phyloP scores from a whole-genome alignment of 1,140 invertebrate genomes.

The Luehdorfia chinensis region DNA sequence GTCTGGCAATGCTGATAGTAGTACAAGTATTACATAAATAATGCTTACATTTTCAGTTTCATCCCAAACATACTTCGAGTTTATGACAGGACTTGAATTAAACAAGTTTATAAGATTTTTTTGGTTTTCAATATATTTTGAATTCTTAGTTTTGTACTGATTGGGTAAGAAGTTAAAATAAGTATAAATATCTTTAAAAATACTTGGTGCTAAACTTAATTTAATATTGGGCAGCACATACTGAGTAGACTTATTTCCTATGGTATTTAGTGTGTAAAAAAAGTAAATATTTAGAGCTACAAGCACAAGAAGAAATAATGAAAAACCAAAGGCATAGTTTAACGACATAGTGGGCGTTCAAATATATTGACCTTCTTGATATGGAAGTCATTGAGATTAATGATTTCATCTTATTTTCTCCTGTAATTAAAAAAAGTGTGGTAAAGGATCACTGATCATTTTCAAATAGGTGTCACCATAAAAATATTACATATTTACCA shows the following conservation, averaged over 20 bases:
- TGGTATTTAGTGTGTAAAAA: conserved; percentile 55
- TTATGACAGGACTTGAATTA: conserved; percentile 35
- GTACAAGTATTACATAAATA: too few species aligned
- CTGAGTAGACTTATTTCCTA: conserved; percentile 34
- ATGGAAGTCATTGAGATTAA: neutral
- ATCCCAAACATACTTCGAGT: conserved; percentile 39
- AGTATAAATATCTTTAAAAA: conserved; percentile 59
- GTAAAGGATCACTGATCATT: too few species aligned
- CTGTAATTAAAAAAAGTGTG: too few species aligned
- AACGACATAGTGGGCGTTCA: conserved; percentile 46
- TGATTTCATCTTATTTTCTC: neutral
- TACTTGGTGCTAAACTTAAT: conserved; percentile 38
- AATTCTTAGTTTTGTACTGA: conserved; percentile 53
- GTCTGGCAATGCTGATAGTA: too few species aligned
- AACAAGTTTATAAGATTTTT: conserved; percentile 47
- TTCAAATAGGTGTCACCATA: neutral
- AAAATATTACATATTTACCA: neutral
- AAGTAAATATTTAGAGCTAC: conserved; percentile 64
- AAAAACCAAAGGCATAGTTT: conserved; percentile 65
- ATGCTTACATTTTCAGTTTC: conserved; percentile 50
- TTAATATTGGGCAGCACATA: conserved; percentile 46
- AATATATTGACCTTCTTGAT: conserved; percentile 10
- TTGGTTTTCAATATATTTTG: conserved; percentile 43
- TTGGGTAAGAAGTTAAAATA: conserved; percentile 54
- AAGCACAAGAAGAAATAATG: conserved; percentile 54